Conservation (phyloP, 2,113 vertebrate genomes). For the Excalfactoria chinensis region DNA sequence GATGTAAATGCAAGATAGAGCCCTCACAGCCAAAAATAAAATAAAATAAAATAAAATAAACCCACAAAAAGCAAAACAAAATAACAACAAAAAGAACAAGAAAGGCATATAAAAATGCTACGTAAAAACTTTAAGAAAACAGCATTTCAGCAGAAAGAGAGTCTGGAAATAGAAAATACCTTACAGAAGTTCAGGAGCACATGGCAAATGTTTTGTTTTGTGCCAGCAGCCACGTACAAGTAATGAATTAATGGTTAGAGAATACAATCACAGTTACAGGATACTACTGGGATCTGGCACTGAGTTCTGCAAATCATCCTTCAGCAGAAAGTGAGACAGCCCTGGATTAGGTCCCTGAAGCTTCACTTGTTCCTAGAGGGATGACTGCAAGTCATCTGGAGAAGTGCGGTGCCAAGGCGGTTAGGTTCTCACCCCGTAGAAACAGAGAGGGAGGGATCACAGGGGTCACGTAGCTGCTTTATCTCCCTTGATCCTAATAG, state of each 20-base stretch:
- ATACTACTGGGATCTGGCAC: background rate
- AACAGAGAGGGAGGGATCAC: background rate
- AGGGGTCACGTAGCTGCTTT: background rate
- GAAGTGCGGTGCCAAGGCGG: background rate
- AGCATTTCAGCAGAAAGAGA: background rate
- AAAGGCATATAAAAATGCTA: background rate
- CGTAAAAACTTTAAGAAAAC: background rate
- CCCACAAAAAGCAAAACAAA: too few species aligned
- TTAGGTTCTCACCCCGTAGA: background rate
- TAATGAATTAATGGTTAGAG: background rate
- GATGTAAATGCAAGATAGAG: background rate
- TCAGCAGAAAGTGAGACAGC: conserved; percentile 1
- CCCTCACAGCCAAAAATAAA: background rate
- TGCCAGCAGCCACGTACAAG: background rate
- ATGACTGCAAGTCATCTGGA: background rate
- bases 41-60: too few species aligned
- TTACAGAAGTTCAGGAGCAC: background rate
- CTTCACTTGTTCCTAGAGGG: background rate
- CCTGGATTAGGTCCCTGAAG: background rate
- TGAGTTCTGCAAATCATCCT: background rate
- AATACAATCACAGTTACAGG: background rate
- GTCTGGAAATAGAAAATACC: background rate
- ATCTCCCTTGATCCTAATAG: background rate
- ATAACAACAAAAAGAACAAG: background rate
- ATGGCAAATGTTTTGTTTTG: background rate